Evolutionary conservation across 2,113 vertebrate genomes (phyloP), one percentile per base, ranked within the genome.

Genomic region (Sinocyclocheilus anshuiensis): DNA sequence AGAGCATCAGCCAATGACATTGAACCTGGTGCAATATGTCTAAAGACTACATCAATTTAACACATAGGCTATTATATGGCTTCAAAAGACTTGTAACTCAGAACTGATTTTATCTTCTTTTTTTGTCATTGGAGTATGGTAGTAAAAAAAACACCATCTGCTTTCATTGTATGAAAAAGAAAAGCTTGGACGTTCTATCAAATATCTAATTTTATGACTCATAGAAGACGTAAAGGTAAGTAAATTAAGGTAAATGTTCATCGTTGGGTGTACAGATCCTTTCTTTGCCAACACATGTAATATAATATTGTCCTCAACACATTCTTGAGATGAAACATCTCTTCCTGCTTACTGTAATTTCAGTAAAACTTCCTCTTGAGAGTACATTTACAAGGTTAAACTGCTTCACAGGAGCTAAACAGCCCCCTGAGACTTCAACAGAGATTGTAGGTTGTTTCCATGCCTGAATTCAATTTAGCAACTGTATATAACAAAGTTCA

Each of bases 361-460:
- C 16, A 69, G 57, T 45, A 36, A 84, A 84, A 74, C 18, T 50
- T 74, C 20, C 48, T 87, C 26, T 1, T n/a, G 33, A 79, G 77
- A 79, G 77, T 59, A 67, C 71, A 84, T 74, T 84, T 55, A 81
- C 55, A 87, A 61, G 42, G 42, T 81, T 67, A 84, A 79, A 76
- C 50, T n/a, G 15, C 72, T 74, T 78, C 15, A 75, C 50, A 24
- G 4, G 39, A 78, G 53, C 45, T n/a, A 72, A 61, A 65, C 74
- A 65, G 57, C 50, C 72, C 53, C 2, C 42, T 69, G 45, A 33
- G 16, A 77, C 8, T 29, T 63, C 18, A 7, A 11, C 4, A 20
- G 9, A 2, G 2, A 80, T 61, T 84, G 71, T n/a, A 24, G 39
- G 11, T 57, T 74, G 59, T 59, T 50, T 84, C 26, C 26, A 53